These are phyloP conservation scores for Porites rus DNA, from an alignment of 92 coral and sea anemone species.

Conservation along the genomic window DNA sequence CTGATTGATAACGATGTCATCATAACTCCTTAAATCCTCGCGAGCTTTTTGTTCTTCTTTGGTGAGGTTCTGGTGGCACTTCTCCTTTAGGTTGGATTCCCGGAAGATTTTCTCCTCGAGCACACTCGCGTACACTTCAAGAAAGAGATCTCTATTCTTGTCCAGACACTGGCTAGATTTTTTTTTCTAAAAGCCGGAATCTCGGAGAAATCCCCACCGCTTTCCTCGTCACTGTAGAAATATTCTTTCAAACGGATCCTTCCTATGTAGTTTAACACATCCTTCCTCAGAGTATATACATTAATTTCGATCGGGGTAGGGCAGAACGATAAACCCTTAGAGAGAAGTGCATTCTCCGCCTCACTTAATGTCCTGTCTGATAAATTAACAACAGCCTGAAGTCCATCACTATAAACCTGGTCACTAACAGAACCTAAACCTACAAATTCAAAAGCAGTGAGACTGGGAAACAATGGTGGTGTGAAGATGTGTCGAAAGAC, in stretches of 20 bases:
- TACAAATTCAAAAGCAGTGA: no score
- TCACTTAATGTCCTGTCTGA: background rate
- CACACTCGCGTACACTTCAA: slow-evolving; percentile 30
- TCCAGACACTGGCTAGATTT: slow-evolving; percentile 34
- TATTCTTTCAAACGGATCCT: slow-evolving; percentile 22
- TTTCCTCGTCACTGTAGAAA: slow-evolving; percentile 34
- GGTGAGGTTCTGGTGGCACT: slow-evolving; percentile 25
- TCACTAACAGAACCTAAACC: no score
- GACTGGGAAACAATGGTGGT: no score
- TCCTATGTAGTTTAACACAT: slow-evolving; percentile 30
- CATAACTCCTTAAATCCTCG: slow-evolving; percentile 16
- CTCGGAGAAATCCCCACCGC: slow-evolving; percentile 25
- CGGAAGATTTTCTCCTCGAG: slow-evolving; percentile 24
- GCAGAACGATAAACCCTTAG: slow-evolving; percentile 13
- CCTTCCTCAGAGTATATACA: slow-evolving; percentile 3
- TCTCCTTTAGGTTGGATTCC: background rate
- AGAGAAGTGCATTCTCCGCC: background rate
- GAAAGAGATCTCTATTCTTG: slow-evolving; percentile 13
- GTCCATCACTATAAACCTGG: no score
- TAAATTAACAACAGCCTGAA: no score
- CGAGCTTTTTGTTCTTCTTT: slow-evolving; percentile 35
- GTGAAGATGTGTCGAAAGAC: no score
- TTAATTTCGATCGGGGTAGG: slow-evolving; percentile 34
- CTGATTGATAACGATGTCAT: slow-evolving; percentile 52
- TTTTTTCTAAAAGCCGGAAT: slow-evolving; percentile 26